phyloP scores from a whole-genome alignment of 1,140 invertebrate species.

The Chelonus insularis region DNA sequence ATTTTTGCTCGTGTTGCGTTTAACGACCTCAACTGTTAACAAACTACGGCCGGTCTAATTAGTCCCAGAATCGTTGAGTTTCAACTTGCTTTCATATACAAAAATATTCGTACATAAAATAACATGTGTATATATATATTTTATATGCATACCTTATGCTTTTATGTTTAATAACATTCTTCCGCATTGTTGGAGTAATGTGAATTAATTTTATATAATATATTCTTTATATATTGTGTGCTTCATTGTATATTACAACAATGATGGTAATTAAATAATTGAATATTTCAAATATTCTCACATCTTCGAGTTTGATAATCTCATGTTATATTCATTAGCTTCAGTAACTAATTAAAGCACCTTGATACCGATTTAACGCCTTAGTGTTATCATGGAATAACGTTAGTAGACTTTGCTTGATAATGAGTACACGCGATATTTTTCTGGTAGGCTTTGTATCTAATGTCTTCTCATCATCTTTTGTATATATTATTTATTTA shows the following conservation, averaged over 20 bases:
- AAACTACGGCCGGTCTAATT: slow-evolving; percentile 39
- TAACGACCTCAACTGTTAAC: slow-evolving; percentile 40
- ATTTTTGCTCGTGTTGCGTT: slow-evolving; percentile 28
- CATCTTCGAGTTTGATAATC: slow-evolving; percentile 2
- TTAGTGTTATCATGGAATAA: slow-evolving; percentile 17
- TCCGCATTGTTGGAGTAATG: too few relatives aligned
- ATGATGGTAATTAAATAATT: too few relatives aligned
- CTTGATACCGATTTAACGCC: slow-evolving; percentile 2
- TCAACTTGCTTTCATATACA: neutral
- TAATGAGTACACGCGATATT: neutral
- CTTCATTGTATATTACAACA: too few relatives aligned
- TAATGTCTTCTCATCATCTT: too few relatives aligned
- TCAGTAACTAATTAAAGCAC: slow-evolving; percentile 18
- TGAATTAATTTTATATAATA: too few relatives aligned
- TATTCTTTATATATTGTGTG: too few relatives aligned
- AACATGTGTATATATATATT: too few relatives aligned
- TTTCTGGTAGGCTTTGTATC: too few relatives aligned
- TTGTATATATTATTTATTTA: too few relatives aligned
- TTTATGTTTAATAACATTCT: too few relatives aligned
- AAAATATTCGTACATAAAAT: neutral
- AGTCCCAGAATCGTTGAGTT: slow-evolving; percentile 23
- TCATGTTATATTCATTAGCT: slow-evolving; percentile 41
- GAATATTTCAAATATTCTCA: neutral
- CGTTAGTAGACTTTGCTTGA: neutral
- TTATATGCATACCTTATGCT: neutral